phyloP scores from a whole-genome alignment of 2,797 vertebrate species.

The Triplophysa bombifrons region DNA sequence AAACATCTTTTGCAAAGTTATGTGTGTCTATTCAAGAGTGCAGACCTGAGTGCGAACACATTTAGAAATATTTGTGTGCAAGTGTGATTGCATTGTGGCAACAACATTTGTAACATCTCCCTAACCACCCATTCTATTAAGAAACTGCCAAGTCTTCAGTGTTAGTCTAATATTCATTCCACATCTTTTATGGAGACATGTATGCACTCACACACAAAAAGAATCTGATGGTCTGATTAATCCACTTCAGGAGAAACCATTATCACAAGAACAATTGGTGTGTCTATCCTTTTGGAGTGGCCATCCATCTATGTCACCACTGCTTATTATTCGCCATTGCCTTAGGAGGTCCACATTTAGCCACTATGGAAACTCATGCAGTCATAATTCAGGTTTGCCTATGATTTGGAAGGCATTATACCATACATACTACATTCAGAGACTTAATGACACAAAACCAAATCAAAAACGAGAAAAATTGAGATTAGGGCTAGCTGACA shows the following conservation, averaged over 20 bases:
- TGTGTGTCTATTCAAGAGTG: background rate
- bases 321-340: constrained; percentile 71
- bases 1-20: background rate
- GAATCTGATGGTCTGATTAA: constrained; percentile 65
- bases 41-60: background rate
- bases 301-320: constrained; percentile 75
- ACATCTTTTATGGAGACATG: constrained; percentile 55
- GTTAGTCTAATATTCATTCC: constrained; percentile 52
- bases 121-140: constrained; percentile 28
- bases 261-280: constrained; percentile 77
- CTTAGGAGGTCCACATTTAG: constrained; percentile 62
- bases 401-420: constrained; percentile 15
- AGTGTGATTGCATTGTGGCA: constrained; percentile 9
- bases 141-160: constrained; percentile 22
- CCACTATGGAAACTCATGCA: constrained; percentile 40
- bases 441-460: constrained; percentile 23
- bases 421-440: background rate
- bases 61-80: constrained; percentile 27
- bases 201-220: constrained; percentile 48
- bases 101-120: constrained; percentile 36
- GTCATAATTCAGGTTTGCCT: constrained; percentile 32
- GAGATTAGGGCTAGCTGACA: background rate
- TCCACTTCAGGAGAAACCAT: constrained; percentile 75
- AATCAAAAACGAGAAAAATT: background rate
- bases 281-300: constrained; percentile 69